phyloP scores from a whole-genome alignment of 2,113 vertebrate genomes.

The Anser cygnoides region DNA sequence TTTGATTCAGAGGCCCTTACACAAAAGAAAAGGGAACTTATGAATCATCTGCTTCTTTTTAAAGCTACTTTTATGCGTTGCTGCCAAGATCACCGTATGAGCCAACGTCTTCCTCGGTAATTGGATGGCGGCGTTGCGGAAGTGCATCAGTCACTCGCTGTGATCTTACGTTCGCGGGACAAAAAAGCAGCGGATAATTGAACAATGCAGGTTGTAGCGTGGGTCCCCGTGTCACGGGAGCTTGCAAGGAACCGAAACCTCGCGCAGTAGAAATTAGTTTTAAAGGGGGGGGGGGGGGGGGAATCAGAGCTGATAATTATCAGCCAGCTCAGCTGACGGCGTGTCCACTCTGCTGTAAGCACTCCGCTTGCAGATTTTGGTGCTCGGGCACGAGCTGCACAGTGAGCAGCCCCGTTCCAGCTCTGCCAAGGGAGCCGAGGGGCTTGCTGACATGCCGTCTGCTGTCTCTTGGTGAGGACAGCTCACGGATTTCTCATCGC shows the following conservation, averaged over 20 bases:
- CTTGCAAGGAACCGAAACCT: background rate
- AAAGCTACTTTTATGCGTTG: background rate
- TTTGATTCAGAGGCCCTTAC: background rate
- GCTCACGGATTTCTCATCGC: background rate
- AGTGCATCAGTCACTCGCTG: background rate
- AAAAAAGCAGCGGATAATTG: background rate
- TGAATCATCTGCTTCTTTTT: background rate
- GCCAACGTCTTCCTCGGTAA: background rate
- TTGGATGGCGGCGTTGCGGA: background rate
- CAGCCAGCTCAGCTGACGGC: background rate
- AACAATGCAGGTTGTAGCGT: background rate
- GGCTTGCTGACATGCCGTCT: background rate
- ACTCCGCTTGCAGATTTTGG: background rate
- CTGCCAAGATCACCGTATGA: background rate
- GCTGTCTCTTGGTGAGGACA: background rate
- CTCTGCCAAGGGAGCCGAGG: background rate
- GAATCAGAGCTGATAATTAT: background rate
- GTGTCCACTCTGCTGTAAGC: background rate
- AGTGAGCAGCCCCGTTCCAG: rapidly evolving
- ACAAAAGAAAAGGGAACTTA: background rate
- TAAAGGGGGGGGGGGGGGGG: background rate
- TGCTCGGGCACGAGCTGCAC: background rate
- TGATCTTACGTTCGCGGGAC: background rate
- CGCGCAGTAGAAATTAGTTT: background rate
- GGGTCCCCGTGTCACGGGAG: background rate